Conservation (phyloP, 2,113 vertebrate genomes). For the Aplodontia rufa region DNA sequence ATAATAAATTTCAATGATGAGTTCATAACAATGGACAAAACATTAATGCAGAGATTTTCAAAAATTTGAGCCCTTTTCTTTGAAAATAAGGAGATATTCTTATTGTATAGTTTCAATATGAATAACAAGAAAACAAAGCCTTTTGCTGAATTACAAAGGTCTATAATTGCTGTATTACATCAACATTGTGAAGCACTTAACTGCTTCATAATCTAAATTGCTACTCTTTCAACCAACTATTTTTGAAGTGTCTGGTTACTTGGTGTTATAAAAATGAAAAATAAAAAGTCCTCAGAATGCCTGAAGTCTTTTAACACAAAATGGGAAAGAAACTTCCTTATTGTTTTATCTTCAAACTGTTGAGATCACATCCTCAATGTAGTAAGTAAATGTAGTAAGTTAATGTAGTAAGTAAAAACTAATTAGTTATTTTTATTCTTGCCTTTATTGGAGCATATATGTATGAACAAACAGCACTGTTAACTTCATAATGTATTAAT, state of each 20-base stretch:
- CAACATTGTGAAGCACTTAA: conserved; percentile 76
- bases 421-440: conserved; percentile 38
- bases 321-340: conserved; percentile 34
- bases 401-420: conserved; percentile 40
- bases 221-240: conserved; percentile 63
- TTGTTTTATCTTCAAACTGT: conserved; percentile 25
- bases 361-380: not conserved
- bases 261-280: conserved; percentile 35
- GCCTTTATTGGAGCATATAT: not conserved
- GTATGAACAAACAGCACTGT: not conserved
- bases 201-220: conserved; percentile 68
- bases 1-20: conserved; percentile 78
- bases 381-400: not conserved
- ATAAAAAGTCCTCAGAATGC: conserved; percentile 49
- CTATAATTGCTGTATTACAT: conserved; percentile 81
- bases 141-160: conserved; percentile 79
- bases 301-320: conserved; percentile 58
- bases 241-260: conserved; percentile 60
- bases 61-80: conserved; percentile 56
- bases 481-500: not conserved
- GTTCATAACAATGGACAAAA: conserved; percentile 83
- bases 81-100: conserved; percentile 71
- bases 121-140: conserved; percentile 79
- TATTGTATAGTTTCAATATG: conserved; percentile 74
- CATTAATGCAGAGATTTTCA: conserved; percentile 73